Evolutionary conservation across 2,888 invertebrate species (phyloP).

Genomic region (Athetis lepigone): DNA sequence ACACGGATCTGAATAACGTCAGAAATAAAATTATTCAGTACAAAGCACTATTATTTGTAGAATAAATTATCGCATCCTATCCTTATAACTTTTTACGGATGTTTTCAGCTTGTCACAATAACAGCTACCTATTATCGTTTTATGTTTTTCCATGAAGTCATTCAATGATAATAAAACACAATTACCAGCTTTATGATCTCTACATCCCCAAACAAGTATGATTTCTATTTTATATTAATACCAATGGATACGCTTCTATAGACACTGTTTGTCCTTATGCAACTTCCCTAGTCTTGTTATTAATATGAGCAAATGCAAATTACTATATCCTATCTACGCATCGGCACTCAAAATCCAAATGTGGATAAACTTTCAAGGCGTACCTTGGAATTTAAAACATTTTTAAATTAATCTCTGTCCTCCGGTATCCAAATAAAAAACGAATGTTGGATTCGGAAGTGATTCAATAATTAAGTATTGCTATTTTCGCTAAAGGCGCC

Average conservation of each 20-base stretch:
- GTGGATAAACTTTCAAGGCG: no score
- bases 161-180: background rate
- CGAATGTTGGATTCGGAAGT: conserved; percentile 8
- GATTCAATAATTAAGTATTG: conserved; percentile 14
- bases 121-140: conserved; percentile 2
- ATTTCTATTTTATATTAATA: no score
- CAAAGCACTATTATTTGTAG: conserved; percentile 27
- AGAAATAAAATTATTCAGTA: conserved; percentile 9
- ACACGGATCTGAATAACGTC: conserved; percentile 46
- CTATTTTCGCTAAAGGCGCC: conserved; percentile 2
- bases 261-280: no score
- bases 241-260: no score
- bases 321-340: no score
- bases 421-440: conserved; percentile 6
- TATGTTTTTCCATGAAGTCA: conserved; percentile 3
- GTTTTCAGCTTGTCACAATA: conserved; percentile 17
- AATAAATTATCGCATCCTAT: conserved; percentile 23
- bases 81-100: conserved; percentile 5
- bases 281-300: no score
- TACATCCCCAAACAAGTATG: no score
- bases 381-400: conserved; percentile 4
- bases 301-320: no score
- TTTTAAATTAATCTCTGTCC: conserved; percentile 2
- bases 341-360: no score
- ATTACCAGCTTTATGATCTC: background rate